A percentile compares a stretch with the other conserved stretches of the same genome.
These are phyloP conservation scores for Orycteropus afer DNA, from an alignment of 2,113 vertebrate species.

Conservation along the genomic window DNA sequence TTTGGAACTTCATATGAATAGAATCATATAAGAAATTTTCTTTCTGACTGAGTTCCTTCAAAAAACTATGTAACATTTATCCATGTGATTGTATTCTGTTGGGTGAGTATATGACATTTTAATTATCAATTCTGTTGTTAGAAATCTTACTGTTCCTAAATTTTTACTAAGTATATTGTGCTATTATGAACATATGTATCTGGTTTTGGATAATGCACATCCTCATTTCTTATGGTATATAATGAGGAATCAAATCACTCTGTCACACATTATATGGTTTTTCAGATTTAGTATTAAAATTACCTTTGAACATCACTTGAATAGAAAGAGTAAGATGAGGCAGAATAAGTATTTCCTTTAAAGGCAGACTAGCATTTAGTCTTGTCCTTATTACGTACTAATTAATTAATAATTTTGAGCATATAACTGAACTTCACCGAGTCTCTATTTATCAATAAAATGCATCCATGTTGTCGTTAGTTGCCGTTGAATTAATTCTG, in stretches of 20 bases:
- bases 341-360: not conserved
- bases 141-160: not conserved
- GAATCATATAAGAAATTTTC: not conserved
- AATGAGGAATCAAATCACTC: not conserved
- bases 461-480: not conserved
- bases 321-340: not conserved
- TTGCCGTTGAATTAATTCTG: too few relatives aligned
- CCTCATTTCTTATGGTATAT: not conserved
- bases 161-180: not conserved
- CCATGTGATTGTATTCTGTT: not conserved
- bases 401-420: not conserved
- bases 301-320: not conserved
- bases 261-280: not conserved
- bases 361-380: not conserved
- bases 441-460: not conserved
- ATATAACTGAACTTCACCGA: not conserved
- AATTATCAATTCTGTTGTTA: not conserved
- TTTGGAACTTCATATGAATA: too few relatives aligned
- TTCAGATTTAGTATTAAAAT: not conserved
- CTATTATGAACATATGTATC: not conserved
- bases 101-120: not conserved
- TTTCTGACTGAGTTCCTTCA: not conserved
- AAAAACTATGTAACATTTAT: not conserved
- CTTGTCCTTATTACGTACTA: not conserved
- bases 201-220: not conserved